Conservation (phyloP, 2,113 vertebrate genomes). For the Sphaerodactylus townsendi region DNA sequence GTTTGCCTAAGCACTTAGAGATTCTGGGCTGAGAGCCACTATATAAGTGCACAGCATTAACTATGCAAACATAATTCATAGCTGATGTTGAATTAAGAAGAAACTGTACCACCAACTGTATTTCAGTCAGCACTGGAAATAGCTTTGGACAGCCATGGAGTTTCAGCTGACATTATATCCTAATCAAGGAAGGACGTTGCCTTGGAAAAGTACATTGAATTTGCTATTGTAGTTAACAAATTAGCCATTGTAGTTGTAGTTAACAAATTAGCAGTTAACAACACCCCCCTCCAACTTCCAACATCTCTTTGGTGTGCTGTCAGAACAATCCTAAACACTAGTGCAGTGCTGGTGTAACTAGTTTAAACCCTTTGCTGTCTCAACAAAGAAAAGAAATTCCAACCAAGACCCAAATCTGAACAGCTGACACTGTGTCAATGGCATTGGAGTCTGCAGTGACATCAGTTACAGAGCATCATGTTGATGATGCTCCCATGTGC, state of each 20-base stretch:
- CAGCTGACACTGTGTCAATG: too few relatives aligned
- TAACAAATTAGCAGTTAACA: background rate
- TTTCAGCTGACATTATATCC: background rate
- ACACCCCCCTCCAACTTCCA: background rate
- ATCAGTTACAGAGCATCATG: too few relatives aligned
- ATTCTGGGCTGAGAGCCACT: conserved; percentile 6
- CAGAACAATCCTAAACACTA: too few relatives aligned
- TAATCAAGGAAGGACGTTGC: background rate
- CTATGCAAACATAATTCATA: conserved; percentile 4
- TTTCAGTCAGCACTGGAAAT: background rate
- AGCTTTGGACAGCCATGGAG: background rate
- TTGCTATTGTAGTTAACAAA: background rate
- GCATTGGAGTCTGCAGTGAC: too few relatives aligned
- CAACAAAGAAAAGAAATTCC: too few relatives aligned
- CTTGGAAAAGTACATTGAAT: background rate
- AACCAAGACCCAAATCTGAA: too few relatives aligned
- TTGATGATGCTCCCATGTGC: too few relatives aligned
- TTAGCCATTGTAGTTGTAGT: background rate
- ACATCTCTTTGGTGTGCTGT: background rate
- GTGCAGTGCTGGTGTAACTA: too few relatives aligned
- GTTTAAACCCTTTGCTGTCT: too few relatives aligned
- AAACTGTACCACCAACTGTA: background rate
- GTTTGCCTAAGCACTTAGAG: conserved; percentile 12
- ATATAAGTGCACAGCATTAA: conserved; percentile 8
- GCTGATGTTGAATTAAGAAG: background rate